A percentile compares a stretch with the other conserved stretches of the same genome.
Evolutionary conservation across 2,888 invertebrate genomes (phyloP).

Genomic region (Drosophila neonasuta): DNA sequence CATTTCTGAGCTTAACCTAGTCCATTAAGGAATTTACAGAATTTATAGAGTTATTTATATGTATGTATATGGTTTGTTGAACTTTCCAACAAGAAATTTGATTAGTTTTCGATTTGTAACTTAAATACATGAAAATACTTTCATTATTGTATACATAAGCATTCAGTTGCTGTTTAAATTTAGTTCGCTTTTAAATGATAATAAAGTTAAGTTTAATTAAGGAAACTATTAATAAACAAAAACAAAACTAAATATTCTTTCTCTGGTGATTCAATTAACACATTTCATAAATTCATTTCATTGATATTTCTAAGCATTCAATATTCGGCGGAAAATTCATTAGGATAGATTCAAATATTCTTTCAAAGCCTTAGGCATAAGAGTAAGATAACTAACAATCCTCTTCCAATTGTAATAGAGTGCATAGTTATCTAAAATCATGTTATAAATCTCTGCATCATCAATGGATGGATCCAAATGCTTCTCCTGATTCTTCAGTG

Average conservation of each 20-base stretch:
- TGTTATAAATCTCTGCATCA: slow-evolving; percentile 18
- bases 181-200: too few species aligned
- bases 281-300: background rate
- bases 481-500: slow-evolving; percentile 28
- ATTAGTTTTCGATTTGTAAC: too few species aligned
- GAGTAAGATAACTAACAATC: slow-evolving; percentile 24
- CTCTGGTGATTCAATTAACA: background rate
- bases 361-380: slow-evolving; percentile 29
- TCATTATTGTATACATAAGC: too few species aligned
- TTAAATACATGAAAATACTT: too few species aligned
- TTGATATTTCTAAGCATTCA: background rate
- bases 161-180: too few species aligned
- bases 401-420: slow-evolving; percentile 42
- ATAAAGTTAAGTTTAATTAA: too few species aligned
- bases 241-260: background rate
- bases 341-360: slow-evolving; percentile 10
- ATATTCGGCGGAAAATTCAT: background rate
- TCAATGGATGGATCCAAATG: slow-evolving; percentile 11
- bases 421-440: slow-evolving; percentile 29
- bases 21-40: background rate
- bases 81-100: too few species aligned
- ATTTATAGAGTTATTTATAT: background rate
- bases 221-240: too few species aligned
- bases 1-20: background rate
- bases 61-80: background rate